These are phyloP conservation scores for Oophaga pumilio DNA, from an alignment of 2,113 vertebrate species.

Conservation along the genomic window DNA sequence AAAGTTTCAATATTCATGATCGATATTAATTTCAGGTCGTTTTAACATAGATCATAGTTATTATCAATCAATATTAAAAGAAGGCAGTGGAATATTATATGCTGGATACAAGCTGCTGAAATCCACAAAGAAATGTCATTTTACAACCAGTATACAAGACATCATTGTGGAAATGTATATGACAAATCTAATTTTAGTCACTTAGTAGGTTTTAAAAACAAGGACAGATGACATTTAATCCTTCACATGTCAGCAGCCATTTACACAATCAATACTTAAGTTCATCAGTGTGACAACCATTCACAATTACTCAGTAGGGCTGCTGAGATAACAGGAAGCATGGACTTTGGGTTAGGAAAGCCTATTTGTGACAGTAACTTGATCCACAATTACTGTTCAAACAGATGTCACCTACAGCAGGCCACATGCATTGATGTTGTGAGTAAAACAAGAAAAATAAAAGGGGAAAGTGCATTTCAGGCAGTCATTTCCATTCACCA, in stretches of 20 bases:
- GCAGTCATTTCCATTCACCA: too few species aligned
- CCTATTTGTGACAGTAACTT: not conserved
- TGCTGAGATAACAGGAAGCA: not conserved
- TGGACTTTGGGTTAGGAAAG: not conserved
- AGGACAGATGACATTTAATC: not conserved
- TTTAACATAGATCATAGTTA: too few species aligned
- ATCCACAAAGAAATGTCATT: not conserved
- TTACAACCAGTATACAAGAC: not conserved
- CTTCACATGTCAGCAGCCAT: not conserved
- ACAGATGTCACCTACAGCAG: not conserved
- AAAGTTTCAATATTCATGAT: too few species aligned
- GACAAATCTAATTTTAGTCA: not conserved
- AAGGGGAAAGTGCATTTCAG: too few species aligned
- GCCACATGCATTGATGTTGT: not conserved
- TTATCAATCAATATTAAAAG: not conserved
- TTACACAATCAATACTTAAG: conserved; percentile 26
- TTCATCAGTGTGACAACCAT: not conserved
- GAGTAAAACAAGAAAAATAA: not conserved
- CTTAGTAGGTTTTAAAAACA: not conserved
- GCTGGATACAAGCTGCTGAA: not conserved
- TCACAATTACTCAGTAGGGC: not conserved
- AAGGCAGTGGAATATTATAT: not conserved
- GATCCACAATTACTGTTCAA: not conserved
- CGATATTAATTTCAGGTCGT: too few species aligned
- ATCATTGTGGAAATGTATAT: not conserved